A percentile compares a stretch with the other conserved stretches of the same genome.
Conservation (phyloP, 2,888 invertebrate species). For the Pegoplata infirma region DNA sequence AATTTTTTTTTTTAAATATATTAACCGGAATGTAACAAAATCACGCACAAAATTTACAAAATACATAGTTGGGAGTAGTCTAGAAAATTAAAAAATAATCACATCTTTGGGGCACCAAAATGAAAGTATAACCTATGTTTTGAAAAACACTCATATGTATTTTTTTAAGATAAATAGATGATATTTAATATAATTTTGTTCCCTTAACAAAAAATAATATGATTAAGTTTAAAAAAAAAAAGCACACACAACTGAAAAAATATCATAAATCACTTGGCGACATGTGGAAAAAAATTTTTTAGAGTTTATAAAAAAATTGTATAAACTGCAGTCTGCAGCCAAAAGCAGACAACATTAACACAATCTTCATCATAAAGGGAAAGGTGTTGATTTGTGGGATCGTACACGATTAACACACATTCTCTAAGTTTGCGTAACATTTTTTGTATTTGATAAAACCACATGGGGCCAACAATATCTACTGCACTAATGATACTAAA, state of each 20-base stretch:
- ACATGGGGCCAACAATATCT: not conserved
- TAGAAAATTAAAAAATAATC: conserved; percentile 2
- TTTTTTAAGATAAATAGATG: conserved; percentile 10
- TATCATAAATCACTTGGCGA: conserved; percentile 52
- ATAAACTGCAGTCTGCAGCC: not conserved
- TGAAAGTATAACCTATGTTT: conserved; percentile 19
- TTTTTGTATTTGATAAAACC: not conserved
- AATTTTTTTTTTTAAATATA: too few relatives aligned
- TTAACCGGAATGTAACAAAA: conserved; percentile 31
- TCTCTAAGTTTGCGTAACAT: not conserved
- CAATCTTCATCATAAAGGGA: conserved; percentile 27
- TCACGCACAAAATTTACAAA: conserved; percentile 30
- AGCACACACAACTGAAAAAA: conserved; percentile 27
- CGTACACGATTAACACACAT: not conserved
- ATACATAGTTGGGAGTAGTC: not conserved
- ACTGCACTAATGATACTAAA: too few relatives aligned
- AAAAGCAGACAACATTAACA: conserved; percentile 25
- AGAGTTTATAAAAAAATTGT: not conserved
- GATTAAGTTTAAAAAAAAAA: conserved; percentile 31
- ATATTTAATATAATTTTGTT: conserved; percentile 31
- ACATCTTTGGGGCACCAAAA: conserved; percentile 3
- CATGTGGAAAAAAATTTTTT: conserved; percentile 17
- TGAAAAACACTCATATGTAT: not conserved
- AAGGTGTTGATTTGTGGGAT: conserved; percentile 20
- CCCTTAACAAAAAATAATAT: conserved; percentile 13